Base-by-base conservation (phyloP, 2,113 vertebrate genomes). In the Hylia prasina region DNA sequence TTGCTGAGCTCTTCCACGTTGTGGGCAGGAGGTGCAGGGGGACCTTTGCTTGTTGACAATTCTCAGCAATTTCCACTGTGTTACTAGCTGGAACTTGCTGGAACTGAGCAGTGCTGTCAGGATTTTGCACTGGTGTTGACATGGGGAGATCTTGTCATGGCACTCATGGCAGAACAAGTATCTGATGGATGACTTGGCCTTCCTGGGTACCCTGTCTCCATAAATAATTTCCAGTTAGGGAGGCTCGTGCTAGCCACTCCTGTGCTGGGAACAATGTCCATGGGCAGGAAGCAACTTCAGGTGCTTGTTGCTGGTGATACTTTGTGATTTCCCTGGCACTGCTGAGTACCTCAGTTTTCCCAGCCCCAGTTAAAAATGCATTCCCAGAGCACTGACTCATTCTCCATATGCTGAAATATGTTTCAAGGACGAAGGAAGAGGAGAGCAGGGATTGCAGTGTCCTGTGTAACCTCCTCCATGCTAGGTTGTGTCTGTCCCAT, bases 161-260 rank as follows among this genome's bases (percentile, higher is more conserved):
- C 23, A 21, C 35, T 50, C 15, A 17, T 39, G 69, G 68, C 56
- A 94, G 35, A 35, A 24, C 57, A 17, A 19, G 48, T 60, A 61
- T 90, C 80, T 27, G 14, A 44, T 61, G 82, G 86, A 73, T 90
- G 95, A 81, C 56, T 64, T 93, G 80, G 69, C 80, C 72, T 72
- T 94, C 92, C 66, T 30, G 11, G 56, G n/a, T 54, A 17, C 33
- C 44, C 33, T 23, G 1, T 51, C 58, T 92, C 66, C 63, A 47
- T 48, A 24, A 58, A 35, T 44, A 44, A 68, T 13, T 60, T 35
- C 48, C 30, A 0, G 37, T 58, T 11, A 21, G 64, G 35, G 72
- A 50, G 35, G 16, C 80, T 63, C 4, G 1, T 87, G 94, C 69
- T 61, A 82, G 76, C 71, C 39, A 2, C 70, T 88, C 57, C 61